A percentile compares a stretch with the other conserved stretches of the same genome.
Conservation (phyloP, 2,888 invertebrate species). For the Archips xylosteana region DNA sequence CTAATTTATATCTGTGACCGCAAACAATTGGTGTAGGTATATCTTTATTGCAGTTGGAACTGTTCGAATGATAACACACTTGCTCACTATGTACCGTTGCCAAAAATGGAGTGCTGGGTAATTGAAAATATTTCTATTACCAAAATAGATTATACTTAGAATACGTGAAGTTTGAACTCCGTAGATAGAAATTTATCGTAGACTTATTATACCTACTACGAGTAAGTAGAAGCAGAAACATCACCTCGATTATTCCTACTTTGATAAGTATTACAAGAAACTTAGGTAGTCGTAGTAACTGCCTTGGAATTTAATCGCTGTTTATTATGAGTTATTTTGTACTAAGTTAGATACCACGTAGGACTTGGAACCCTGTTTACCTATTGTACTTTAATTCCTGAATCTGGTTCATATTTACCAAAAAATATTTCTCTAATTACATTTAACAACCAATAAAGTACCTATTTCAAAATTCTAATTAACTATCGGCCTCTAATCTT, state of each 20-base stretch:
- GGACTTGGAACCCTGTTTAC: too few relatives aligned
- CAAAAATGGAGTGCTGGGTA: constrained; percentile 17
- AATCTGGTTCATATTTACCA: too few relatives aligned
- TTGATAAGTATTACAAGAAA: too few relatives aligned
- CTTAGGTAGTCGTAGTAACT: too few relatives aligned
- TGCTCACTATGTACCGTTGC: constrained; percentile 18
- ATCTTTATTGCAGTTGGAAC: constrained; percentile 3
- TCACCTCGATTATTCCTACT: too few relatives aligned
- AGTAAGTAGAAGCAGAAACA: too few relatives aligned
- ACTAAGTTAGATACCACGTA: too few relatives aligned
- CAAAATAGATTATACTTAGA: constrained; percentile 8
- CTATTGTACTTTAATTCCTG: too few relatives aligned
- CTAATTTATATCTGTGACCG: constrained; percentile 7
- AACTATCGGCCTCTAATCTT: constrained; percentile 1
- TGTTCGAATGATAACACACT: constrained; percentile 28
- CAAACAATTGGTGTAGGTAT: not conserved
- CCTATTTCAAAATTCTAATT: not conserved
- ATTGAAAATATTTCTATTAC: constrained; percentile 27
- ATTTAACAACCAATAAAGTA: not conserved
- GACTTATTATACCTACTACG: not conserved
- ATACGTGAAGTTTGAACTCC: not conserved
- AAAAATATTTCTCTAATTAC: not conserved
- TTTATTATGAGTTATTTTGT: too few relatives aligned
- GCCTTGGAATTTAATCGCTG: too few relatives aligned
- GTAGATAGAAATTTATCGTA: not conserved